Percentiles rank a stretch among this genome's conserved stretches.
These are phyloP conservation scores for Atta cephalotes DNA, from an alignment of 1,140 invertebrate genomes.

Conservation along the genomic window DNA sequence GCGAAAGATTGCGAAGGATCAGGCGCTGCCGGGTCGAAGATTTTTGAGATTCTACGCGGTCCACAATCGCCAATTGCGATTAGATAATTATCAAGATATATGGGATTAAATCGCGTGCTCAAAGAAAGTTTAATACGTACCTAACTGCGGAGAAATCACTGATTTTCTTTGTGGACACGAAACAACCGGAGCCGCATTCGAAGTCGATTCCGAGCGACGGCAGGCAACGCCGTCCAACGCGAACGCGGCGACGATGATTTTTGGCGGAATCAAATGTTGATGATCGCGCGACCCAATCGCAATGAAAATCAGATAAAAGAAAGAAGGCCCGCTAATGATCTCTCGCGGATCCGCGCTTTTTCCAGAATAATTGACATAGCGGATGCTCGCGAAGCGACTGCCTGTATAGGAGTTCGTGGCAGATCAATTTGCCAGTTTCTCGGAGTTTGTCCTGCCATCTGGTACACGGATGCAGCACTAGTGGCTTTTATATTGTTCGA, in stretches of 20 bases:
- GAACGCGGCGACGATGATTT: not conserved
- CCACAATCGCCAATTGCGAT: not conserved
- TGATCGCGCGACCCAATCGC: not conserved
- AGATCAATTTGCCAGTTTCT: constrained; percentile 70
- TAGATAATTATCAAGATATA: not conserved
- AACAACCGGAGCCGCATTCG: constrained; percentile 6
- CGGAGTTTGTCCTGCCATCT: constrained; percentile 71
- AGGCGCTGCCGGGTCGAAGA: not conserved
- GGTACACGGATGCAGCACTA: constrained; percentile 59
- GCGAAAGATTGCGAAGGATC: constrained; percentile 1
- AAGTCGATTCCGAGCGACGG: constrained; percentile 55
- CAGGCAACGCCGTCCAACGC: constrained; percentile 28
- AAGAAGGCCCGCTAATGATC: not conserved
- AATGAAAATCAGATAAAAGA: not conserved
- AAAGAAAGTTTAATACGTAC: constrained; percentile 36
- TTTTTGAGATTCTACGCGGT: constrained; percentile 12
- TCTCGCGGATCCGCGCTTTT: constrained; percentile 27
- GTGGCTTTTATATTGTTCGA: constrained; percentile 54
- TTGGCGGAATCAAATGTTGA: constrained; percentile 37
- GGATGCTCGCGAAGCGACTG: constrained; percentile 61
- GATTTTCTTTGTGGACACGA: constrained; percentile 14
- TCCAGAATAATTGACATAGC: constrained; percentile 53
- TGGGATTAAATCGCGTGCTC: not conserved
- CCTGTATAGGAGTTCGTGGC: constrained; percentile 44
- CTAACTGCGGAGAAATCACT: constrained; percentile 5